Evolutionary conservation across 2,113 vertebrate species (phyloP), one percentile per base, ranked within the genome.

Genomic region (Clinocottus analis): DNA sequence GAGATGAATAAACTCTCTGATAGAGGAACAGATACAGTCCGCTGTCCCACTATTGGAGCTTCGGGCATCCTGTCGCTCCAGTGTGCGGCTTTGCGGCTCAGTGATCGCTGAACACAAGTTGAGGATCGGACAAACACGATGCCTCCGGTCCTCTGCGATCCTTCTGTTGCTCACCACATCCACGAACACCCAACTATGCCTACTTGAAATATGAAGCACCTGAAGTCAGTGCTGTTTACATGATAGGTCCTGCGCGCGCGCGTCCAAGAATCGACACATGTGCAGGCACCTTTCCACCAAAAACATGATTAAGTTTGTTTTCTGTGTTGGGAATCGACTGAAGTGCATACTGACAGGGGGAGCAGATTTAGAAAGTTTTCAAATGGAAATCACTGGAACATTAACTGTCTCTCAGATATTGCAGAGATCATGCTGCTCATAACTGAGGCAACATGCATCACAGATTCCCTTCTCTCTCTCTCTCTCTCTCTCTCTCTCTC

Each of bases 81-180:
- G 33, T 72, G 70, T 21, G 83, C n/a, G 67, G 77, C 66, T 62
- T 72, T 7, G 60, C 61, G 79, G 41, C 63, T 69, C 82, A 45
- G 37, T 82, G 82, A 75, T 63, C 49, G 45, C 53, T 61, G 25
- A 19, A 43, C 53, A 74, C 72, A 79, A 71, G 82, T 84, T 83
- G 65, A 37, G 12, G 66, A 63, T 37, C 37, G 77, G 74, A 43
- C 72, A 64, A 47, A 59, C 27, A 25, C 21, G 29, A 33, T 29
- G 51, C n/a, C 9, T 23, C 51, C 51, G 21, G 21, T 53, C 9
- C 59, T 63, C 37, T 77, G 23, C 14, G 49, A 68, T 66, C 70
- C 60, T 29, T 74, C 55, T 43, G 51, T 77, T 43, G 59, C 19
- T 49, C 29, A 23, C 43, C 21, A 39, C 62, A 51, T 29, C 17